Evolutionary conservation across 2,113 vertebrate species (phyloP), one percentile per base, ranked within the genome.

Genomic region (Platycercus adscitus): DNA sequence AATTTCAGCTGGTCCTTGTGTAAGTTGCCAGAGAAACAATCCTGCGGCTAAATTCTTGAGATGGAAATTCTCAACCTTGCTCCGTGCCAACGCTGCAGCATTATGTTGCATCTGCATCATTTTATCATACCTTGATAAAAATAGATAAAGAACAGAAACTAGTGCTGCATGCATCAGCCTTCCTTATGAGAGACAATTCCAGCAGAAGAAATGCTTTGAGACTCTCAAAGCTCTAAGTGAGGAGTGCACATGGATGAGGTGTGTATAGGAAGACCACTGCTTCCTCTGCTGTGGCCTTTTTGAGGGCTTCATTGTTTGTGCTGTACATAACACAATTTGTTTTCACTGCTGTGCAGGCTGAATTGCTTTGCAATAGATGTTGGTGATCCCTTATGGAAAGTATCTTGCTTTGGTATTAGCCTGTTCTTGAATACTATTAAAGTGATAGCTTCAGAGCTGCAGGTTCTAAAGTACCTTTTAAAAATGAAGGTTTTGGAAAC

Each of bases 41-140:
- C 20, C 68, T 89, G 52, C 8, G 0, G 43, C 33, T 83, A 6
- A 76, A 41, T 83, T 88, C 33, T 64, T 19, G 20, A 70, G 37
- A 24, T 33, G 31, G 46, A 84, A 88, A 35, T 79, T 86, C 69
- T 93, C 7, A 43, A 11, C 43, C 53, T 66, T 91, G 28, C 24
- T 91, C 16, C 0, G 5, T 93, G 94, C 80, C 83, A 89, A 11
- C 0, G 1, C 83, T 94, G 91, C 91, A 76, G 77, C n/a, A 43
- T 93, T 92, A 17, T 65, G 58, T 88, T 93, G 80, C 77, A 86
- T 88, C 86, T 95, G 83, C 91, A 94, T 86, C 12, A 28, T 81
- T 88, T 78, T 63, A 68, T 92, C 2, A 0, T 83, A 95, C 83
- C 86, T 95, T 89, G 86, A 70, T 86, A 94, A 96, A 95, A 91